Conservation (phyloP, 1,140 invertebrate species). For the Odontomachus brunneus region DNA sequence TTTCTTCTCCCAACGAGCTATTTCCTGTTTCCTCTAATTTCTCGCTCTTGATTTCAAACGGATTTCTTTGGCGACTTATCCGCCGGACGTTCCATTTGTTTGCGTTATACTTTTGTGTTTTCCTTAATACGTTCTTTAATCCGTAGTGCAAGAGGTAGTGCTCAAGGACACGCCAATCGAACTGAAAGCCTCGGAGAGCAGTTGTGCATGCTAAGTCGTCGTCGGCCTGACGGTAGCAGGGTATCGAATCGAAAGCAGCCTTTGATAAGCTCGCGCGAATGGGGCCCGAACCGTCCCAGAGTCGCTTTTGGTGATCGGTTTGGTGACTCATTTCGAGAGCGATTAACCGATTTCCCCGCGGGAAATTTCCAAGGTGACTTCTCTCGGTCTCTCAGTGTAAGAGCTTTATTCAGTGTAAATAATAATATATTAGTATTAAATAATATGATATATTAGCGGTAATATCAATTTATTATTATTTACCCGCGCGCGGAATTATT, state of each 20-base stretch:
- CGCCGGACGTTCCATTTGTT: conserved; percentile 74
- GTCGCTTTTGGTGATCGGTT: conserved; percentile 5
- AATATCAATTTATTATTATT: conserved; percentile 20
- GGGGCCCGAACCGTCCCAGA: background rate
- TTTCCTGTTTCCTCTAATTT: conserved; percentile 35
- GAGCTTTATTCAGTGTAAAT: conserved; percentile 3
- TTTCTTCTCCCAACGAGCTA: conserved; percentile 35
- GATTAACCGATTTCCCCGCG: conserved; percentile 1
- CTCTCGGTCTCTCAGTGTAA: background rate
- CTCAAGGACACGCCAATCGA: conserved; percentile 98
- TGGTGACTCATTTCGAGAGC: background rate
- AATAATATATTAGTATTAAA: conserved; percentile 27
- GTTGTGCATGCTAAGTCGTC: conserved; percentile 94
- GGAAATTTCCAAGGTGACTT: conserved; percentile 8
- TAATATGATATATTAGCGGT: background rate
- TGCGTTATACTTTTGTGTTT: conserved; percentile 86
- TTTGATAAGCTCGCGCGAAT: conserved; percentile 19
- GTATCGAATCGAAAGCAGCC: conserved; percentile 50
- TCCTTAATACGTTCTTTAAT: conserved; percentile 88
- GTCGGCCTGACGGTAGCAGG: conserved; percentile 77
- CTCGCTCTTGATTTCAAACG: conserved; percentile 42
- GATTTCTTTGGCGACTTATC: conserved; percentile 50
- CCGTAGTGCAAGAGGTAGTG: conserved; percentile 98
- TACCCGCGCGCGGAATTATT: background rate
- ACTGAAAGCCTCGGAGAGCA: conserved; percentile 94